Base-by-base conservation (phyloP, 2,113 vertebrate genomes). In the Hemichromis elongatus region DNA sequence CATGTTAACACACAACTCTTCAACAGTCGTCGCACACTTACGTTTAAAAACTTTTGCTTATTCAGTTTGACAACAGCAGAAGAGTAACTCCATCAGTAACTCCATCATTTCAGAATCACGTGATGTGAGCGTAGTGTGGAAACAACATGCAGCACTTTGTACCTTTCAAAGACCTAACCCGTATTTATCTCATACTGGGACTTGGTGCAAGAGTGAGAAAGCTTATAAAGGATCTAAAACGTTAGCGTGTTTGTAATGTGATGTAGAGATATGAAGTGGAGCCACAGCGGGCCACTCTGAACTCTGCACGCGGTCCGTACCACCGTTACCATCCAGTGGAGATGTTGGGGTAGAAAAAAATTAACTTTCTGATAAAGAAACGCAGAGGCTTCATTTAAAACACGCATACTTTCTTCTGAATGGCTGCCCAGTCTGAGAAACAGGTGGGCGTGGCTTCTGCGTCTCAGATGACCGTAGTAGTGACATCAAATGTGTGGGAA, bases 261-360 rank as follows among this genome's bases (percentile, higher is more conserved):
- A n/a, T n/a, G n/a, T n/a, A n/a, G n/a, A n/a, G n/a, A n/a, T n/a
- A n/a, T n/a, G n/a, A n/a, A n/a, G n/a, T n/a, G n/a, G n/a, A n/a
- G n/a, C n/a, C n/a, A n/a, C n/a, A n/a, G n/a, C n/a, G n/a, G n/a
- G n/a, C n/a, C n/a, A n/a, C n/a, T n/a, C n/a, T n/a, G n/a, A n/a
- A n/a, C n/a, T n/a, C n/a, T n/a, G n/a, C n/a, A n/a, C n/a, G n/a
- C n/a, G n/a, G n/a, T n/a, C n/a, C n/a, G n/a, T n/a, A n/a, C n/a
- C n/a, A n/a, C n/a, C n/a, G 24, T 26, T 45, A 2, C 40, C 21
- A 21, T 70, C 8, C 33, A 42, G 6, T 0, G 16, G 30, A 19
- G 19, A 9, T 61, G 21, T 45, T 9, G 21, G 66, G 14, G 9
- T 50, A 47, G 42, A 47, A 4, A 2, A 2, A 42, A 73, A 18